Evolutionary conservation across 1,140 invertebrate species (phyloP).

Genomic region (Holcopasites calliopsidis): DNA sequence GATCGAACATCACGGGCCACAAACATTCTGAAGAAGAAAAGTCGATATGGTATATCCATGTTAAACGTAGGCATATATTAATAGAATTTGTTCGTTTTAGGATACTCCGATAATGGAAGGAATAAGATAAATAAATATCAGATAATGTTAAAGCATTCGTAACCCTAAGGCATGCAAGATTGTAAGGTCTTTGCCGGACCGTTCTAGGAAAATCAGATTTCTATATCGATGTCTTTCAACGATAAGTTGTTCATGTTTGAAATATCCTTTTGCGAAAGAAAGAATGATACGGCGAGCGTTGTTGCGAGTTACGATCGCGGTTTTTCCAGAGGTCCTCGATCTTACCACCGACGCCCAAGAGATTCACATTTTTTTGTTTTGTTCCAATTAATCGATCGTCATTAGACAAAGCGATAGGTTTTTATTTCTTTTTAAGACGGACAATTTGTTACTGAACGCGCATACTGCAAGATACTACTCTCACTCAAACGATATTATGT

Average conservation of each 20-base stretch:
- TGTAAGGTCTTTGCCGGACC: conserved; percentile 33
- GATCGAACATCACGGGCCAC: conserved; percentile 60
- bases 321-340: conserved; percentile 30
- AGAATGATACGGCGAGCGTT: conserved; percentile 9
- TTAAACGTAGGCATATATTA: conserved; percentile 75
- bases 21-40: conserved; percentile 32
- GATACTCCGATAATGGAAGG: conserved; percentile 65
- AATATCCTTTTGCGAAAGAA: conserved; percentile 49
- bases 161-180: conserved; percentile 56
- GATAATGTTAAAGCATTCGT: conserved; percentile 65
- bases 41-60: conserved; percentile 71
- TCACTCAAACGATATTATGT: conserved; percentile 45
- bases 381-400: background rate
- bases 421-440: conserved; percentile 36
- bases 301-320: conserved; percentile 5
- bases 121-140: conserved; percentile 61
- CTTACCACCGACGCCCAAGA: conserved; percentile 40
- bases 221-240: conserved; percentile 75
- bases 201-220: conserved; percentile 65
- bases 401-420: background rate
- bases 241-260: conserved; percentile 63
- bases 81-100: conserved; percentile 76
- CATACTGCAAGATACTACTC: background rate
- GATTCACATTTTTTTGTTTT: background rate
- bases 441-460: background rate